Conservation (phyloP, 2,888 invertebrate genomes). For the Eurois occulta region DNA sequence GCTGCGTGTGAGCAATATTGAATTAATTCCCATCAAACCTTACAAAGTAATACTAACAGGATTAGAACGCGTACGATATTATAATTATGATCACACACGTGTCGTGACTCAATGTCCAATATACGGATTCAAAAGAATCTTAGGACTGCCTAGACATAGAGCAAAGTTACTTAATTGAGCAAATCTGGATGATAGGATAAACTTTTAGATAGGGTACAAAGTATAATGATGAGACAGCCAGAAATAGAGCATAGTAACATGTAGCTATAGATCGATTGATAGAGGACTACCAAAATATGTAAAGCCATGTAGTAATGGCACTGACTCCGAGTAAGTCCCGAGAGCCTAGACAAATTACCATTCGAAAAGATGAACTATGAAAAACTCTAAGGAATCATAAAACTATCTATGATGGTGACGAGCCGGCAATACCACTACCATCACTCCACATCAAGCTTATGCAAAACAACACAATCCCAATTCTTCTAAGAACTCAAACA, state of each 20-base stretch:
- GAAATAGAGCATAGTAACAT: not conserved
- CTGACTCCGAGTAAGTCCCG: not conserved
- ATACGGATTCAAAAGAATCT: constrained; percentile 43
- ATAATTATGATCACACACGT: constrained; percentile 45
- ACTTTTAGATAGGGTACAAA: not conserved
- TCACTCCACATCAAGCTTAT: constrained; percentile 26
- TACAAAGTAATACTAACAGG: constrained; percentile 58
- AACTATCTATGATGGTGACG: not conserved
- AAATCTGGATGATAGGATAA: not conserved
- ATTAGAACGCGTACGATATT: constrained; percentile 51
- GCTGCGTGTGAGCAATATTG: constrained; percentile 61
- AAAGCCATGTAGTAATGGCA: not conserved
- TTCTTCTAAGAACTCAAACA: constrained; percentile 46
- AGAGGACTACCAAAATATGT: not conserved
- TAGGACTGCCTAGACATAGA: too few relatives aligned
- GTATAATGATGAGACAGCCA: not conserved
- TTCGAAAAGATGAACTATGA: not conserved
- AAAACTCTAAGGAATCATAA: not conserved
- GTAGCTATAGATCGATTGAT: not conserved
- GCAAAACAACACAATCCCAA: constrained; percentile 24
- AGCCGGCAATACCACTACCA: constrained; percentile 6
- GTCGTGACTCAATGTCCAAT: constrained; percentile 46
- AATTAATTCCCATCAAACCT: constrained; percentile 64
- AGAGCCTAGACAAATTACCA: not conserved
- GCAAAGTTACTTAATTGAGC: too few relatives aligned